Evolutionary conservation across 2,888 invertebrate species (phyloP), one percentile per base, ranked within the genome.

Genomic region (Drosophila falleni): DNA sequence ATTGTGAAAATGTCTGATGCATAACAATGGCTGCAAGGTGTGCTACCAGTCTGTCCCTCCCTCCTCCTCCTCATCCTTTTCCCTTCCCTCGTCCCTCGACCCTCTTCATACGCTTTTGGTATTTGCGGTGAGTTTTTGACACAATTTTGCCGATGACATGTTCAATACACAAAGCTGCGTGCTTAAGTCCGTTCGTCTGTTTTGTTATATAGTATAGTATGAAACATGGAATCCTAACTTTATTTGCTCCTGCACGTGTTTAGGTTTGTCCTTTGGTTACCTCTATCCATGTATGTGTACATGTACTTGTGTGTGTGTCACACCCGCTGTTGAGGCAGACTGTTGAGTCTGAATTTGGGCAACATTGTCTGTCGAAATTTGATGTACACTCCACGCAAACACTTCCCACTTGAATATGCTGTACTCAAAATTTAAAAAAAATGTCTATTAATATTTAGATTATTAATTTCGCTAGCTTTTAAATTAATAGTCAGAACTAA

Each of bases 141-240:
- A 87, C 86, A 88, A 85, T 82, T 86, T 83, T 78, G 68, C 71
- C 88, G 77, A 79, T 89, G 86, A 87, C 88, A 87, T 85, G 89
- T 87, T 89, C 86, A 87, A 86, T 89, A 85, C 85, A 86, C 87
- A 88, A 86, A 78, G 89, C 83, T 84, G 87, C 89, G 87, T 84
- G 89, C 84, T 75, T 78, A 74, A 86, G 73, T 80, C 80, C 69
- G 61, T 60, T 71, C 73, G 59, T 67, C 66, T 80, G 73, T 71
- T 73, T 76, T 81, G 81, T 66, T 68, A 65, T 67, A 62, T 37
- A 13, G 6, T 13, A 37, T 56, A n/a, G 41, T 23, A 50, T 47
- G 55, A 44, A 51, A 47, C 60, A 64, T 63, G 49, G 16, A 58
- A 61, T 64, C 59, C 73, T 65, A 37, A 53, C 73, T 44, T 46